Conservation (phyloP, 30 jellyfish, hydroid and myxozoan species). For the Clytia hemisphaerica region DNA sequence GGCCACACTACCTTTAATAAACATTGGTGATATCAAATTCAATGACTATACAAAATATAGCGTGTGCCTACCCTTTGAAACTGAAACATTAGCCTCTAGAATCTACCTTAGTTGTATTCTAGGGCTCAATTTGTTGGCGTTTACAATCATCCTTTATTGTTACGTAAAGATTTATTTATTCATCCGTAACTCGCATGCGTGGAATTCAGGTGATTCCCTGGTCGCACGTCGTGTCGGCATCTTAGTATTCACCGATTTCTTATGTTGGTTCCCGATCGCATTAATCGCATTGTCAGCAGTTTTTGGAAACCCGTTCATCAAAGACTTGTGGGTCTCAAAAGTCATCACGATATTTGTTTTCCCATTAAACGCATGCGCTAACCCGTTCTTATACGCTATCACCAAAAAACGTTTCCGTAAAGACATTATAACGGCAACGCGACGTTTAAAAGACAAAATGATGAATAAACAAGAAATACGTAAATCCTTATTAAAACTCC, state of each 20-base stretch:
- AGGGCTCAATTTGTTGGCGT: conserved; percentile 57
- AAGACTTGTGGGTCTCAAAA: conserved; percentile 82
- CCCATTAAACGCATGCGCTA: conserved; percentile 95
- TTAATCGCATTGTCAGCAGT: conserved; percentile 64
- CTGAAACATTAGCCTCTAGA: conserved; percentile 40
- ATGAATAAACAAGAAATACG: conserved; percentile 8
- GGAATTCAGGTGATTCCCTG: conserved; percentile 86
- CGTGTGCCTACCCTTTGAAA: conserved; percentile 84
- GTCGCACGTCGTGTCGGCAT: conserved; percentile 85
- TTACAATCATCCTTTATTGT: conserved; percentile 61
- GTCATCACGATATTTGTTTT: conserved; percentile 76
- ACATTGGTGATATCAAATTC: conserved; percentile 52
- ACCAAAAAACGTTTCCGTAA: conserved; percentile 80
- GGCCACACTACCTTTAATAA: conserved; percentile 65
- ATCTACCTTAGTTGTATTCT: conserved; percentile 48
- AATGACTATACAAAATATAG: conserved; percentile 82
- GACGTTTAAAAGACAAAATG: conserved; percentile 40
- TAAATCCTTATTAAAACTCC: conserved; percentile 9
- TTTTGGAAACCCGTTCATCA: conserved; percentile 52
- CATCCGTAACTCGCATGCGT: conserved; percentile 81
- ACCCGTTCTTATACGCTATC: conserved; percentile 93
- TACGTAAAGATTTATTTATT: conserved; percentile 66
- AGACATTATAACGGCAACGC: conserved; percentile 49
- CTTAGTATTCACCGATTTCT: conserved; percentile 79
- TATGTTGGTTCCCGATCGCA: conserved; percentile 93